Base-by-base conservation (phyloP, 2,888 invertebrate species). In the Chymomyza fuscimana region DNA sequence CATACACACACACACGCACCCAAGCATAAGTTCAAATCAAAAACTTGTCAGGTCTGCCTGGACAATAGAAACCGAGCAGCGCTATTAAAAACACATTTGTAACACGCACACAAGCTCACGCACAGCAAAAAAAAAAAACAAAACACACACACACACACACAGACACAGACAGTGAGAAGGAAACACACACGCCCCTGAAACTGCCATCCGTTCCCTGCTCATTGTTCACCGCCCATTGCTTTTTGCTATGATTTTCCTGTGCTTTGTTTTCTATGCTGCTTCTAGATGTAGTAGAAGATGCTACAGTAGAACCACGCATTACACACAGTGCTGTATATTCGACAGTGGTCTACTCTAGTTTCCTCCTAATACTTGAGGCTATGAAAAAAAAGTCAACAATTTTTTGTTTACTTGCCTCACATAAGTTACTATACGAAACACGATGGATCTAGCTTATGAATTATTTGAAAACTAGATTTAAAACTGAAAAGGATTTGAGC, bases 61-160 rank as follows among this genome's bases (percentile, higher is more conserved):
- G 40, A 46, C 40, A 15, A 46, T 46, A 4, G 40, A 10, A 46
- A 46, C 12, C 12, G 3, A 12, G 40, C 40, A 46, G 40, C 40
- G 40, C 40, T 46, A 46, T 46, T 46, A 46, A 46, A 54, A 54
- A 16, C 16, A 19, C 54, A 54, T 54, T 54, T 54, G 80, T 82
- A 82, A 80, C 81, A 70, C 50, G 54, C 65, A 40, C 5, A 25
- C 63, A 69, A 32, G 32, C 51, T 29, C 15, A 46, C 16, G 15
- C 66, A 51, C 64, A 60, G 51, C 36, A 6, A 19, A 51, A 29
- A 50, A 51, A 59, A 52, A 62, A 40, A 63, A n/a, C 22, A 22
- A 36, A 12, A 56, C 32, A 40, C 12, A 60, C 2, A 59, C 32
- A 62, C 5, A 22, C 40, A 19, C 56, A 54, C 32, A 22, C 19